phyloP scores from a whole-genome alignment of 1,140 invertebrate genomes.

The Aphelenchoides fujianensis region DNA sequence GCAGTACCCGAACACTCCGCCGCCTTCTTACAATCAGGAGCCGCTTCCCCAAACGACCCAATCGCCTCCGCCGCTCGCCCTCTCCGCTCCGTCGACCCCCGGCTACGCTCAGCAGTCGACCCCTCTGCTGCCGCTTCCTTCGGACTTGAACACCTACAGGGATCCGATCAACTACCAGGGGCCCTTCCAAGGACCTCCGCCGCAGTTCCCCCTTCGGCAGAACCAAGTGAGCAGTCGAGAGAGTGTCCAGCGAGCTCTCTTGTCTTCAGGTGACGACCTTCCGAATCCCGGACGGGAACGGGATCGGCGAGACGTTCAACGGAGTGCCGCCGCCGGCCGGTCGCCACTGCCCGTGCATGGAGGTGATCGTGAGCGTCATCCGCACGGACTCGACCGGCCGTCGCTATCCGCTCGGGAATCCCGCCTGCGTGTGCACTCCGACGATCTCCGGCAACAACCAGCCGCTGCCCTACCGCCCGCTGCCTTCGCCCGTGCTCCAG shows the following conservation, averaged over 20 bases:
- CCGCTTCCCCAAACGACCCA: no score
- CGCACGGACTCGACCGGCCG: constrained; percentile 4
- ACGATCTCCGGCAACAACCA: neutral
- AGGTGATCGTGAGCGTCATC: constrained; percentile 3
- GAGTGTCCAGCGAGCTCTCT: neutral
- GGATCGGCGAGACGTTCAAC: neutral
- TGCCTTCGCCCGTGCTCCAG: neutral
- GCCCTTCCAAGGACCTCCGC: neutral
- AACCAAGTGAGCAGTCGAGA: neutral
- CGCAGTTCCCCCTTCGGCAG: neutral
- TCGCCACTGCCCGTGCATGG: constrained; percentile 12
- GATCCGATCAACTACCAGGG: neutral
- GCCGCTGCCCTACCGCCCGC: neutral
- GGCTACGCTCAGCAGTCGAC: neutral
- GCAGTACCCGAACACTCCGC: no score
- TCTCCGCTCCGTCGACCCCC: neutral
- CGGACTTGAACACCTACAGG: neutral
- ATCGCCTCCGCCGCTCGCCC: neutral
- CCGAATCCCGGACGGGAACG: constrained; percentile 8
- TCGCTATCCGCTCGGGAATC: neutral
- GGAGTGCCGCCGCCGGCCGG: neutral
- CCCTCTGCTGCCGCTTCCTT: neutral
- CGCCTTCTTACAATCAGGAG: no score
- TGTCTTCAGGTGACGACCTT: constrained; percentile 4
- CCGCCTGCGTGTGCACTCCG: constrained; percentile 8